Conservation (phyloP, 2,113 vertebrate species). For the Neoarius graeffei region DNA sequence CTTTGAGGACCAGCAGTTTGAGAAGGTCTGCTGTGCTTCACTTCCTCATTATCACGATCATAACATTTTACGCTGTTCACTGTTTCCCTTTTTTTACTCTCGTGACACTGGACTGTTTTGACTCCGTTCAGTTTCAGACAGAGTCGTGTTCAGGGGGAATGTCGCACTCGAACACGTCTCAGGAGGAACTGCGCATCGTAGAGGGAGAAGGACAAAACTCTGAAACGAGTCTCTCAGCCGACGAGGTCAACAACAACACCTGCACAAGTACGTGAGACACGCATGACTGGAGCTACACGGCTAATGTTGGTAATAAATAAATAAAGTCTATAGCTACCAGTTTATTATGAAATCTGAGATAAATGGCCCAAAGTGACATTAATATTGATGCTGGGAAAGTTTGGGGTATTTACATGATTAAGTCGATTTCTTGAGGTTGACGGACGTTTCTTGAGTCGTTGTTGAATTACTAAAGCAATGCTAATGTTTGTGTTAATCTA, state of each 20-base stretch:
- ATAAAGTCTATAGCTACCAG: background rate
- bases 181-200: conserved; percentile 93
- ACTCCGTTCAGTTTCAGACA: conserved; percentile 82
- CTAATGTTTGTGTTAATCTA: background rate
- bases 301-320: background rate
- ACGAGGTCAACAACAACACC: conserved; percentile 98
- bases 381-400: background rate
- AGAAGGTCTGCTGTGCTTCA: conserved; percentile 79
- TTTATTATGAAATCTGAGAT: background rate
- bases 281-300: background rate
- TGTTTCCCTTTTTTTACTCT: no score
- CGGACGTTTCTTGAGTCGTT: background rate
- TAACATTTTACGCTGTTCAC: background rate
- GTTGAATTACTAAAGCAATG: background rate
- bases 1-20: conserved; percentile 95
- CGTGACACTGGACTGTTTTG: background rate
- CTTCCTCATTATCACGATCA: background rate
- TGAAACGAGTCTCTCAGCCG: conserved; percentile 81
- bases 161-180: conserved; percentile 88
- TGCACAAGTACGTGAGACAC: conserved; percentile 76
- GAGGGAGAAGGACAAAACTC: conserved; percentile 91
- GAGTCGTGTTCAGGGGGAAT: conserved; percentile 80
- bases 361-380: background rate
- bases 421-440: background rate
- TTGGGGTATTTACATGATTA: background rate